Percentiles rank a stretch among this genome's conserved stretches.
phyloP scores from a whole-genome alignment of 2,113 vertebrate genomes.

The Chaetops frenatus region DNA sequence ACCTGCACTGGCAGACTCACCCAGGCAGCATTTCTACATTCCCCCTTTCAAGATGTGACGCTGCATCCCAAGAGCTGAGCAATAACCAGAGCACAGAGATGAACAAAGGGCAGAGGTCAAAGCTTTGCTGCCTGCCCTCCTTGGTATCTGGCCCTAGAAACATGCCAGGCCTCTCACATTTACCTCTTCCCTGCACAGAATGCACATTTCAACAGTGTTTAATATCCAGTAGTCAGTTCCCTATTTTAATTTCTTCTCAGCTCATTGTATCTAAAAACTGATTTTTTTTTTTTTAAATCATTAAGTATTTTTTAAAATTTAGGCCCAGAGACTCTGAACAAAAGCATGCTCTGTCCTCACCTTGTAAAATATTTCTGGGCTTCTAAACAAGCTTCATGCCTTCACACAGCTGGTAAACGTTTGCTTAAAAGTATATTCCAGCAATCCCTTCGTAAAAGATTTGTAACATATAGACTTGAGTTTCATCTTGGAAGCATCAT shows the following conservation, averaged over 20 bases:
- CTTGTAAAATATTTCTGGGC: neutral
- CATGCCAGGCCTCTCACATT: neutral
- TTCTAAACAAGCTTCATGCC: neutral
- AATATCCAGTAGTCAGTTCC: neutral
- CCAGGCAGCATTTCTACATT: rapidly evolving
- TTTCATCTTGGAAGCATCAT: neutral
- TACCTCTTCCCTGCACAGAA: neutral
- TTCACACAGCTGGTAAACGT: conserved; percentile 17
- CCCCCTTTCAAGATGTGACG: neutral
- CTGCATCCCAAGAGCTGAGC: neutral
- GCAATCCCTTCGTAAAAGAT: neutral
- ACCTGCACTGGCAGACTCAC: neutral
- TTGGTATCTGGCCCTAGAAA: neutral
- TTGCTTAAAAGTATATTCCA: conserved; percentile 9
- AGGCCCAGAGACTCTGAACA: neutral
- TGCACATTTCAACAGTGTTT: neutral
- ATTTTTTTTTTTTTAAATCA: neutral
- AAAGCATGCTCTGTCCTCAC: neutral
- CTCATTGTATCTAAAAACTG: neutral
- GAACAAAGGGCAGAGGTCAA: neutral
- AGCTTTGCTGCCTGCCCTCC: neutral
- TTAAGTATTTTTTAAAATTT: neutral
- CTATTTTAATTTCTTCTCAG: neutral
- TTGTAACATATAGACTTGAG: neutral
- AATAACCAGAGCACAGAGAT: neutral